A percentile compares a stretch with the other conserved stretches of the same genome.
Conservation (phyloP, 2,797 vertebrate genomes). For the Micropoecilia bifurca region DNA sequence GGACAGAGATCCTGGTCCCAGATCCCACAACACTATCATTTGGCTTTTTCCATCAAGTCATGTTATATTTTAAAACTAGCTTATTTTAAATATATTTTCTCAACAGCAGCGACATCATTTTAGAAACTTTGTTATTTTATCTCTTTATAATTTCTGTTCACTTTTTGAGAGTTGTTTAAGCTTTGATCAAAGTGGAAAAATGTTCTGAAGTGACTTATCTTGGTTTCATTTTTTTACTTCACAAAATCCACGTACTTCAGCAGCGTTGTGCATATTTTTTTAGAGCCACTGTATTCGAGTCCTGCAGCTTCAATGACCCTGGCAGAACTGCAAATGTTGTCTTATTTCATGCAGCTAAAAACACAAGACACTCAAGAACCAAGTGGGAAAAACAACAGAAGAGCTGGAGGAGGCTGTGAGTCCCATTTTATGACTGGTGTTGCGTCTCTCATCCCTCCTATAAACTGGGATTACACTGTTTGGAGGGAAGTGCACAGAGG, state of each 20-base stretch:
- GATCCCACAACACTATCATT: too few species aligned
- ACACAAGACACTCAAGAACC: constrained; percentile 36
- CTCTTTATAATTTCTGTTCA: neutral
- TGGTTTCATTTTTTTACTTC: neutral
- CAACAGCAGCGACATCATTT: neutral
- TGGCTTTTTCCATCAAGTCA: too few species aligned
- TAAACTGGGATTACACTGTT: constrained; percentile 63
- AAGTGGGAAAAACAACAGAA: constrained; percentile 55
- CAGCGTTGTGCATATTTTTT: neutral
- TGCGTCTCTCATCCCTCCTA: constrained; percentile 54
- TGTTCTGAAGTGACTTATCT: neutral
- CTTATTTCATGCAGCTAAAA: constrained; percentile 19
- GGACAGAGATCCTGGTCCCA: too few species aligned
- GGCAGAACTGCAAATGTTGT: constrained; percentile 24
- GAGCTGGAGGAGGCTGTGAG: constrained; percentile 48
- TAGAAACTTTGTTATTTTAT: neutral
- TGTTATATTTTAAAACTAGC: too few species aligned
- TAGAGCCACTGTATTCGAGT: constrained; percentile 5
- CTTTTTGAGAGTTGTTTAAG: neutral
- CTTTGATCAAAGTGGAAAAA: neutral
- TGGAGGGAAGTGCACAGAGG: constrained; percentile 41
- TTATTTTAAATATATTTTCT: too few species aligned
- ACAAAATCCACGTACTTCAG: too few species aligned
- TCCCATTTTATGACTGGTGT: constrained; percentile 48
- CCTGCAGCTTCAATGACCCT: constrained; percentile 30